These are phyloP conservation scores for Craseonycteris thonglongyai DNA, from an alignment of 2,113 vertebrate species.

Conservation along the genomic window DNA sequence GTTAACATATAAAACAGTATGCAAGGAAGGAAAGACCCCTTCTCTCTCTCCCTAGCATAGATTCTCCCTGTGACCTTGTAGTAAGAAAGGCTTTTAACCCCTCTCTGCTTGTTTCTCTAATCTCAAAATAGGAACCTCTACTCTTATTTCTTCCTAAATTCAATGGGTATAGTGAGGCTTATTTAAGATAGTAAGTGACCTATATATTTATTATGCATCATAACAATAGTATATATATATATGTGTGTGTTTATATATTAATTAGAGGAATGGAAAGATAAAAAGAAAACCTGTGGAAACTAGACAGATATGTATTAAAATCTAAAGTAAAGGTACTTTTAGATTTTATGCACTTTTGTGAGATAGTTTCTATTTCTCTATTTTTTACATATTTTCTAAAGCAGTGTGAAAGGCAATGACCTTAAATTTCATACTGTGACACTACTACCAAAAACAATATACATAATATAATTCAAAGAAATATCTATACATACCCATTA, in stretches of 20 bases:
- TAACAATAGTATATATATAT: neutral
- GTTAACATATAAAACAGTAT: conserved; percentile 73
- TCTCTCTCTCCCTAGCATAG: conserved; percentile 9
- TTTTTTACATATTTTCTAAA: neutral
- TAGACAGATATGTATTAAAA: neutral
- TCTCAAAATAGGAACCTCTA: conserved; percentile 18
- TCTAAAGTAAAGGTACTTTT: neutral
- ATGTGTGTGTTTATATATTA: neutral
- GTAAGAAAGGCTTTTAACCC: conserved; percentile 24
- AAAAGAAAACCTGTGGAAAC: neutral
- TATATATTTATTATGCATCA: neutral
- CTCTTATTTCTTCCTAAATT: neutral
- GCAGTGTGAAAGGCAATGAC: neutral
- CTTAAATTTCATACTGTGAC: neutral
- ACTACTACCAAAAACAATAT: neutral
- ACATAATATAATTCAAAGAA: neutral
- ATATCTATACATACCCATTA: neutral
- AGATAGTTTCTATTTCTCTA: neutral
- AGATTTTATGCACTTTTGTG: neutral
- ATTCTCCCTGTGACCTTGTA: conserved; percentile 43
- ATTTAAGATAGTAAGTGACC: neutral
- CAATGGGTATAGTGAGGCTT: neutral
- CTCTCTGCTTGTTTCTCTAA: conserved; percentile 11
- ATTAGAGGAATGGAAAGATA: neutral
- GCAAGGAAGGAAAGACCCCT: conserved; percentile 55